phyloP scores from a whole-genome alignment of 2,888 invertebrate genomes.

The Eulithis testata region DNA sequence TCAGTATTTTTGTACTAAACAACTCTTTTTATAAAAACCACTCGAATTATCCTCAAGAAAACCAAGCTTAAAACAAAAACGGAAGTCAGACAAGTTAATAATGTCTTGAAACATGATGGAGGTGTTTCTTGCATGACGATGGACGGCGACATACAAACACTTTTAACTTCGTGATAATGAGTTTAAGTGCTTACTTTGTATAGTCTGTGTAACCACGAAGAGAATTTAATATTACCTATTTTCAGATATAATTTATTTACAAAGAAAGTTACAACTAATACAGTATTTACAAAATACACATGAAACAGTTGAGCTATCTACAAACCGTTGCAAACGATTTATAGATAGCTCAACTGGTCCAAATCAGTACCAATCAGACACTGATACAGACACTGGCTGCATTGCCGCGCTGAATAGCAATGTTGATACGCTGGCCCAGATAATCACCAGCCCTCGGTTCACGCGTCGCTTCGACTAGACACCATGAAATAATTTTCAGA shows the following conservation, averaged over 20 bases:
- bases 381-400: too few species aligned
- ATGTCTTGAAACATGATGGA: slow-evolving; percentile 61
- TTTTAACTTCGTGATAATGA: slow-evolving; percentile 29
- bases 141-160: slow-evolving; percentile 33
- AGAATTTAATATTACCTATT: slow-evolving; percentile 4
- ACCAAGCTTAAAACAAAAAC: slow-evolving; percentile 50
- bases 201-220: slow-evolving; percentile 1
- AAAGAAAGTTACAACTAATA: too few species aligned
- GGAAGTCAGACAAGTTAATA: slow-evolving; percentile 58
- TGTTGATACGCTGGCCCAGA: too few species aligned
- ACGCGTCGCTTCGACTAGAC: too few species aligned
- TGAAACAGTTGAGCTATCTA: too few species aligned
- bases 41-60: slow-evolving; percentile 50
- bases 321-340: too few species aligned
- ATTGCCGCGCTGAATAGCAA: too few species aligned
- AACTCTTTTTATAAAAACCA: slow-evolving; percentile 20
- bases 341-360: too few species aligned
- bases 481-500: too few species aligned
- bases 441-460: too few species aligned
- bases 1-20: slow-evolving; percentile 1
- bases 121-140: slow-evolving; percentile 59
- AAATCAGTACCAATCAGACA: too few species aligned
- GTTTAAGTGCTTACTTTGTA: slow-evolving; percentile 17
- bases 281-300: too few species aligned
- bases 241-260: background rate